Evolutionary conservation across 1,140 invertebrate species (phyloP).

Genomic region (Popillia japonica): DNA sequence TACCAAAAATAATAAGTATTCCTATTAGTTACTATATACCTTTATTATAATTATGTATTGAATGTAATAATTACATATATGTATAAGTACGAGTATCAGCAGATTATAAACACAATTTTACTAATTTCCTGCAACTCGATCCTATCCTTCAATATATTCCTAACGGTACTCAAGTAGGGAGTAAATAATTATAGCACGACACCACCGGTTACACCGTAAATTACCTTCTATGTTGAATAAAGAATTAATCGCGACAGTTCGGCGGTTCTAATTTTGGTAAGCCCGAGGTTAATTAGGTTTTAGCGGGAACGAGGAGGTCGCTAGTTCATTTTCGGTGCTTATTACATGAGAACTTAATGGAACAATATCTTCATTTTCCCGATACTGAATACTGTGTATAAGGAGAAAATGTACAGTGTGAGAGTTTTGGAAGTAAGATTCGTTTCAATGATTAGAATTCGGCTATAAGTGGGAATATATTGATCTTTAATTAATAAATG

Average conservation of each 20-base stretch:
- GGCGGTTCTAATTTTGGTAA: slow-evolving; percentile 20
- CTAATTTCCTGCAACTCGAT: too few species aligned
- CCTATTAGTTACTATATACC: too few species aligned
- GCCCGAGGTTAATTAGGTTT: slow-evolving; percentile 17
- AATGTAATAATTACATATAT: too few species aligned
- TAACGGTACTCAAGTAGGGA: too few species aligned
- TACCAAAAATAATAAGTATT: too few species aligned
- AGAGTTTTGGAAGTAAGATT: neutral
- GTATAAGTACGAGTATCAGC: too few species aligned
- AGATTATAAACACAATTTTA: too few species aligned
- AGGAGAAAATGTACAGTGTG: neutral
- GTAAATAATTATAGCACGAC: neutral
- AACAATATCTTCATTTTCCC: neutral
- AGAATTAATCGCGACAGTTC: slow-evolving; percentile 27
- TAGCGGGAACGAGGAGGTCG: neutral
- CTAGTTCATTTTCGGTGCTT: slow-evolving; percentile 22
- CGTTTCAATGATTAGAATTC: neutral
- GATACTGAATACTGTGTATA: neutral
- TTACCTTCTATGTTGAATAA: neutral
- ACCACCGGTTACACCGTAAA: neutral
- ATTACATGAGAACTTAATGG: neutral
- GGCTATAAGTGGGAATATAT: neutral
- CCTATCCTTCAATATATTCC: too few species aligned
- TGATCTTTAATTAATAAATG: too few species aligned
- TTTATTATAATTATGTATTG: too few species aligned